Evolutionary conservation across 2,113 vertebrate species (phyloP).

Genomic region (Nasalis larvatus): DNA sequence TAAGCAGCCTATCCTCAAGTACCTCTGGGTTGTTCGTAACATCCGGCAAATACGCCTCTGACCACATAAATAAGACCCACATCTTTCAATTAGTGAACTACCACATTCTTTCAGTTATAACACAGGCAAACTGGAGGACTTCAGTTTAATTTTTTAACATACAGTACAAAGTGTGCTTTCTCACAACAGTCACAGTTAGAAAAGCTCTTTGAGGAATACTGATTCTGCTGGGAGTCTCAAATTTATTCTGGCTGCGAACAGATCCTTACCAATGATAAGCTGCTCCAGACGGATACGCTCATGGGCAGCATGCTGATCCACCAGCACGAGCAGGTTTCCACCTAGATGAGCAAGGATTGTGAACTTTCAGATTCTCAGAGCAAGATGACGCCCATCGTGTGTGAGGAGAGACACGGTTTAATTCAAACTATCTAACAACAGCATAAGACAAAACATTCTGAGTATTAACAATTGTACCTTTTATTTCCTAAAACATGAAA

Average conservation of each 20-base stretch:
- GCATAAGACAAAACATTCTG: neutral
- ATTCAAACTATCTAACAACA: neutral
- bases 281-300: constrained; percentile 96
- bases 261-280: constrained; percentile 89
- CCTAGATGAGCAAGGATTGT: constrained; percentile 67
- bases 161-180: neutral
- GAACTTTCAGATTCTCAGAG: neutral
- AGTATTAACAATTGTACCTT: neutral
- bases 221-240: neutral
- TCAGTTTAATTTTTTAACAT: neutral
- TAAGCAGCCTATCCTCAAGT: neutral
- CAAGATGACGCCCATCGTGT: constrained; percentile 8
- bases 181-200: neutral
- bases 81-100: neutral
- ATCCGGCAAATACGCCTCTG: neutral
- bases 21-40: neutral
- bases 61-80: neutral
- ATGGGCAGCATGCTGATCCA: constrained; percentile 98
- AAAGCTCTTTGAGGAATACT: neutral
- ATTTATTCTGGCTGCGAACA: neutral
- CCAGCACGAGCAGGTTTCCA: constrained; percentile 94
- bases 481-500: constrained; percentile 36
- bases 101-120: neutral
- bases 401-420: neutral
- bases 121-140: neutral